Conservation (phyloP, 2,888 invertebrate species). For the Cataglyphis cursor region DNA sequence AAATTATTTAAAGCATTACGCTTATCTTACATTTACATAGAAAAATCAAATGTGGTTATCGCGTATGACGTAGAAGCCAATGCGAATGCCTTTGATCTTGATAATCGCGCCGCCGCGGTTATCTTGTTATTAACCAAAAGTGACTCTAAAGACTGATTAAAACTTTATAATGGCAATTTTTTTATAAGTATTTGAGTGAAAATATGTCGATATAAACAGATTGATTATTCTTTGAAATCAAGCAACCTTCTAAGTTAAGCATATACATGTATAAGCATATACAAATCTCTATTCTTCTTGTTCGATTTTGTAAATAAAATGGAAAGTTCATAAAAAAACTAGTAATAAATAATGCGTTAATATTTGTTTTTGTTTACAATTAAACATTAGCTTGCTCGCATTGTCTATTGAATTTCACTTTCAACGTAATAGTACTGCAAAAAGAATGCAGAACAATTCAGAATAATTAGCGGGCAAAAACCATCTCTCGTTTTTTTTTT, state of each 20-base stretch:
- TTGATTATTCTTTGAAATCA: neutral
- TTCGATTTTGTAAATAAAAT: neutral
- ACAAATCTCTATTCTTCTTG: neutral
- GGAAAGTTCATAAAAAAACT: neutral
- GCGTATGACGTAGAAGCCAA: neutral
- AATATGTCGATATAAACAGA: neutral
- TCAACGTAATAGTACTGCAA: neutral
- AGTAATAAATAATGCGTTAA: neutral
- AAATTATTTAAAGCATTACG: neutral
- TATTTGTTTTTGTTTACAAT: neutral
- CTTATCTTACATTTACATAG: neutral
- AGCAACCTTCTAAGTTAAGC: neutral
- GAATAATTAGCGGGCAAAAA: neutral
- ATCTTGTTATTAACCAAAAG: neutral
- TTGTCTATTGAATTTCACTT: neutral
- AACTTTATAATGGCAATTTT: conserved; percentile 33
- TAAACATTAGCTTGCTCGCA: neutral
- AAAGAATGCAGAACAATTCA: neutral
- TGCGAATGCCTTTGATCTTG: neutral
- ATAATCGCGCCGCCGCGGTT: neutral
- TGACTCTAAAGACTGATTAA: conserved; percentile 46
- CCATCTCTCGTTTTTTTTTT: neutral
- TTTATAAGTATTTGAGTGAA: neutral
- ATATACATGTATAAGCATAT: neutral
- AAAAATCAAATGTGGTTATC: neutral